Conservation (phyloP, 2,888 invertebrate species). For the Diadegma fenestrale region DNA sequence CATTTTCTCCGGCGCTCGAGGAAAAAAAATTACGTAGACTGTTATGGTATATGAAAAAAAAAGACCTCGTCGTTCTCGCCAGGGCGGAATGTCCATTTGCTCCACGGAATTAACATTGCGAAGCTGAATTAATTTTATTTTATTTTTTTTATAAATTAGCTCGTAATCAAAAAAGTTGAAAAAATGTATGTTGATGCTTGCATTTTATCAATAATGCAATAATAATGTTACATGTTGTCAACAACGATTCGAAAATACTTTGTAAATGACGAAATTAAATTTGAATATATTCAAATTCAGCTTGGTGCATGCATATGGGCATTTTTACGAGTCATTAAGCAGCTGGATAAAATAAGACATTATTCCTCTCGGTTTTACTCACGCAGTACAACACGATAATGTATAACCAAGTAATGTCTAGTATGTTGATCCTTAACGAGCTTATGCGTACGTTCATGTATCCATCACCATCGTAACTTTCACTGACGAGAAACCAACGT, state of each 20-base stretch:
- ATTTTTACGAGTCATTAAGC: background rate
- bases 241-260: background rate
- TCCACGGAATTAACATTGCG: constrained; percentile 13
- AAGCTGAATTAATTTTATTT: background rate
- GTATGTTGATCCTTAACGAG: constrained; percentile 1
- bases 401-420: constrained; percentile 1
- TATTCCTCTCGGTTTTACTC: background rate
- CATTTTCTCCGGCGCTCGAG: constrained; percentile 16
- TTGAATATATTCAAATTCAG: background rate
- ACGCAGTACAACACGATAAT: background rate
- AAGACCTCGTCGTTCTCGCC: background rate
- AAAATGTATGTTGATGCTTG: background rate
- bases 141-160: background rate
- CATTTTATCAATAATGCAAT: too few relatives aligned
- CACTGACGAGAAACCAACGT: constrained; percentile 1
- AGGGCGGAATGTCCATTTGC: constrained; percentile 26
- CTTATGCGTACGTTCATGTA: background rate
- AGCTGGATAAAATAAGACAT: background rate
- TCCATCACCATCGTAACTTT: background rate
- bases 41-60: background rate
- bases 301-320: background rate
- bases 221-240: background rate
- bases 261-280: background rate
- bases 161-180: background rate
- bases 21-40: constrained; percentile 28